phyloP scores from a whole-genome alignment of 2,888 invertebrate species.

The Psylliodes chrysocephalus region DNA sequence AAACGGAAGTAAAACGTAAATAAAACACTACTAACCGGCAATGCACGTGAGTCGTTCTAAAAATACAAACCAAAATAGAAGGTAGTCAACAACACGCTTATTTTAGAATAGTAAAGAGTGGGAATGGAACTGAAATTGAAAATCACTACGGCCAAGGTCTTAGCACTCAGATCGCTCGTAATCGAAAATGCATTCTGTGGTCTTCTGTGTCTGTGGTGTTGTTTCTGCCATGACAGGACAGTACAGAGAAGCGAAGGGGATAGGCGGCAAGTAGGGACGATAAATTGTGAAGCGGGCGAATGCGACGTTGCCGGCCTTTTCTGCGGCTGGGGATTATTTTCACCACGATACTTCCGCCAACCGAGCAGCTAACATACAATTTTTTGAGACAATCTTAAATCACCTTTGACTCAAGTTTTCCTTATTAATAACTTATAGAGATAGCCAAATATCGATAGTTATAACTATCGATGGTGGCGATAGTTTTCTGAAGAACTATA shows the following conservation, averaged over 20 bases:
- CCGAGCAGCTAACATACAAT: too few relatives aligned
- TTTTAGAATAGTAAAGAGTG: constrained; percentile 27
- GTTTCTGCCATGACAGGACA: constrained; percentile 30
- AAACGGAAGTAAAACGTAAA: constrained; percentile 53
- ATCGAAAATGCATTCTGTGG: constrained; percentile 32
- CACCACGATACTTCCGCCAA: too few relatives aligned
- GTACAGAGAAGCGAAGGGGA: constrained; percentile 23
- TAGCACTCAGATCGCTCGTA: constrained; percentile 19
- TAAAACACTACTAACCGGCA: constrained; percentile 49
- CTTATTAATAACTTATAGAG: too few relatives aligned
- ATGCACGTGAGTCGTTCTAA: constrained; percentile 46
- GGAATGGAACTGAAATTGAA: constrained; percentile 24
- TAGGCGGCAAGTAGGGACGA: constrained; percentile 34
- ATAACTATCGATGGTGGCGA: too few relatives aligned
- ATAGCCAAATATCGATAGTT: too few relatives aligned
- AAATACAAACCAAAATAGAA: constrained; percentile 45
- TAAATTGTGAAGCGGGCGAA: constrained; percentile 35
- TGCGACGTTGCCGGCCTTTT: constrained; percentile 23
- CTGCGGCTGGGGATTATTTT: constrained; percentile 7
- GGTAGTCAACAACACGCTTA: constrained; percentile 27
- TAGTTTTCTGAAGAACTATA: too few relatives aligned
- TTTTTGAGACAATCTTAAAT: too few relatives aligned
- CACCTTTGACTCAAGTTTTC: too few relatives aligned
- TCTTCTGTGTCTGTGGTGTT: constrained; percentile 27
- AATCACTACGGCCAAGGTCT: constrained; percentile 35